Base-by-base conservation (phyloP, 2,797 vertebrate species). In the Hemitrygon akajei region DNA sequence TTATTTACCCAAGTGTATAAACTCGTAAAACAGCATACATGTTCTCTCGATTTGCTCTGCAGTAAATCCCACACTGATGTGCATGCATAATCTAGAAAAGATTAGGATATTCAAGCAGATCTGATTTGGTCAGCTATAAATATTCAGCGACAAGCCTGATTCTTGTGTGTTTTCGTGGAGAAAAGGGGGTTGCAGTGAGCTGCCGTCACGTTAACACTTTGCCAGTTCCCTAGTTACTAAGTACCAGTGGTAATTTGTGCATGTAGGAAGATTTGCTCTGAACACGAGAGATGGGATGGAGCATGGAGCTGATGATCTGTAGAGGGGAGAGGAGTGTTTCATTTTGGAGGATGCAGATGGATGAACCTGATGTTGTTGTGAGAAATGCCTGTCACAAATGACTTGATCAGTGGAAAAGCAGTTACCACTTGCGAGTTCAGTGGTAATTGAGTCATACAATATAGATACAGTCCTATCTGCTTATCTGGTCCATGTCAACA, bases 151-250 rank as follows among this genome's bases (percentile, higher is more conserved):
- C 71, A 40, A 22, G 66, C 7, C 66, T 71, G 63, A 91, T 66
- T 89, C 4, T 89, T 69, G 86, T 91, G 89, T 91, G 34, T 73
- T 22, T 27, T 71, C 25, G 71, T 37, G 22, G 20, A 27, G 37
- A 73, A 73, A 22, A 66, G 69, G 14, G 34, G 12, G 22, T 34
- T 91, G 37, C 69, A 25, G 66, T 73, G 30, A 91, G 40, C 69
- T 91, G n/a, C 66, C 47, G 89, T 73, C 69, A 91, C 91, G 89
- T 73, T 91, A 91, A 47, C 22, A 47, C 66, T 91, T 73, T 63
- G 58, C 34, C 63, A 91, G 9, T 37, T 37, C 71, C 22, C 25
- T 73, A 91, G 47, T 69, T 91, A 37, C 66, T 40, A 40, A 91
- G 89, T 91, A 73, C 34, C 11, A 12, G 4, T 73, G 89, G 69